Conservation (phyloP, 2,888 invertebrate species). For the Andrena bucephala region DNA sequence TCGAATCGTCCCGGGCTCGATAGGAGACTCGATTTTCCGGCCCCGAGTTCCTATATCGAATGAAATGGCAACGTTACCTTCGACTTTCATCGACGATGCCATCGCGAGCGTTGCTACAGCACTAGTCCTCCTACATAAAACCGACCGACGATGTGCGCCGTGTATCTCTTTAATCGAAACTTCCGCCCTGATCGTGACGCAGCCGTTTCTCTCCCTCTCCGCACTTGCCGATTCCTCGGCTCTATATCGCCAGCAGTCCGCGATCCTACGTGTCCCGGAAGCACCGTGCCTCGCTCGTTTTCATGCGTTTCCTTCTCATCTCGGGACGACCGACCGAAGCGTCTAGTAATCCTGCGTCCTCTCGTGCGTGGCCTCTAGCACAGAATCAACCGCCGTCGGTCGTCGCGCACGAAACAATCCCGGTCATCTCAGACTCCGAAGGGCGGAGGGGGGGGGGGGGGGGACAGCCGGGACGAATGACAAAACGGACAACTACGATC, state of each 20-base stretch:
- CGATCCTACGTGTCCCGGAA: constrained; percentile 33
- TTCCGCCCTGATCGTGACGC: background rate
- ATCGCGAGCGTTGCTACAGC: constrained; percentile 21
- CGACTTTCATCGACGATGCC: constrained; percentile 58
- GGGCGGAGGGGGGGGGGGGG: too few relatives aligned
- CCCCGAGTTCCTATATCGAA: constrained; percentile 29
- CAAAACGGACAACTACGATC: background rate
- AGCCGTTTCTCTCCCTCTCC: background rate
- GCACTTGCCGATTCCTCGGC: background rate
- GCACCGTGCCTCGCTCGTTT: constrained; percentile 27
- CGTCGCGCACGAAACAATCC: background rate
- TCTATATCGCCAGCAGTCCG: background rate
- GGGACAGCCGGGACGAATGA: background rate
- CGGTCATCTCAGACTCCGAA: constrained; percentile 19
- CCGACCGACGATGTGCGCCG: constrained; percentile 4
- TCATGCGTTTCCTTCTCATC: constrained; percentile 53
- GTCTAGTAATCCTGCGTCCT: background rate
- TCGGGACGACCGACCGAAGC: background rate
- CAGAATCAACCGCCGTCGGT: constrained; percentile 27
- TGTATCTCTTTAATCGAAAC: constrained; percentile 21
- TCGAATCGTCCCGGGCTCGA: background rate
- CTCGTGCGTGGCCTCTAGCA: background rate
- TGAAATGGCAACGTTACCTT: constrained; percentile 61
- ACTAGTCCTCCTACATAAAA: constrained; percentile 16
- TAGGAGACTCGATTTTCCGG: constrained; percentile 65